Conservation (phyloP, 2,888 invertebrate genomes). For the Leptinotarsa peninsularis region DNA sequence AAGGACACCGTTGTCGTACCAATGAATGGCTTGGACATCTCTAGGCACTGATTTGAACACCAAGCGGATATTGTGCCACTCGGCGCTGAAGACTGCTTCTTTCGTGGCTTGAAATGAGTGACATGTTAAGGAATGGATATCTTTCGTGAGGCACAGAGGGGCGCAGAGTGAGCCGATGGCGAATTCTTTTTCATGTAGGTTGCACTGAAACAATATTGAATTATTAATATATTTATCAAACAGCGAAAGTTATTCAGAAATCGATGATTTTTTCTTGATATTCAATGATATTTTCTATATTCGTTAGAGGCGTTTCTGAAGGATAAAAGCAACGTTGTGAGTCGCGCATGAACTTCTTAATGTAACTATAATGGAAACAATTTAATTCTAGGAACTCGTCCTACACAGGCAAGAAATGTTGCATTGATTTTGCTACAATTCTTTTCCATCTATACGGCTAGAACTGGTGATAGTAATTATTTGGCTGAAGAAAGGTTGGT, state of each 20-base stretch:
- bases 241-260: neutral
- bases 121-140: constrained; percentile 71
- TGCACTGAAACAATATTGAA: constrained; percentile 67
- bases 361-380: no score
- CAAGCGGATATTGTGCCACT: constrained; percentile 70
- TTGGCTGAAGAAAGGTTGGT: no score
- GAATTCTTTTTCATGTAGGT: constrained; percentile 67
- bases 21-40: constrained; percentile 64
- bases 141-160: constrained; percentile 71
- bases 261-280: no score
- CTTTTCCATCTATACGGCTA: no score
- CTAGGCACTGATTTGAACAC: constrained; percentile 70
- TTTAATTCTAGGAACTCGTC: no score
- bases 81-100: constrained; percentile 72
- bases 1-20: constrained; percentile 66
- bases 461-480: no score
- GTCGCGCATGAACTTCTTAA: no score
- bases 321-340: no score
- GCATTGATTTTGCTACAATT: no score
- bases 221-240: neutral
- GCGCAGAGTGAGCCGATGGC: constrained; percentile 75
- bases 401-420: no score
- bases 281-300: no score
- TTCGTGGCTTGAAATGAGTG: constrained; percentile 73
- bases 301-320: no score